Percentiles rank a stretch among this genome's conserved stretches.
phyloP scores from a whole-genome alignment of 2,113 vertebrate species.

The Hiodon tergisus region DNA sequence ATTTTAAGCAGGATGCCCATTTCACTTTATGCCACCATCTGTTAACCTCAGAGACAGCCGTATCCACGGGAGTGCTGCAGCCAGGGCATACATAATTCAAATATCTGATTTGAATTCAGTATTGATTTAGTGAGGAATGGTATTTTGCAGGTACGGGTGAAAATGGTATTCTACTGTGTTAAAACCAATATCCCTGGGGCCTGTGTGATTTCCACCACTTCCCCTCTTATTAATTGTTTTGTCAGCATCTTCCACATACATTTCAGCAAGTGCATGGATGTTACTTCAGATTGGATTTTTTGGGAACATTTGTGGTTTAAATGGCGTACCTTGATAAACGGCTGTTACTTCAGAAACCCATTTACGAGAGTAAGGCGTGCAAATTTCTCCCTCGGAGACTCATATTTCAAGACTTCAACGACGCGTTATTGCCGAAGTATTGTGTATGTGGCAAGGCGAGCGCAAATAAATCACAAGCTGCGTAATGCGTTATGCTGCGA shows the following conservation, averaged over 20 bases:
- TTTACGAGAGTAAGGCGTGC: background rate
- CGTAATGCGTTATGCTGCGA: background rate
- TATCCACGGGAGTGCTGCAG: conserved; percentile 45
- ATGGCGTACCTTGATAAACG: background rate
- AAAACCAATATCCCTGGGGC: conserved; percentile 28
- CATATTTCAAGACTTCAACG: background rate
- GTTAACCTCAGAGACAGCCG: conserved; percentile 59
- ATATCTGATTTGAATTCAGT: conserved; percentile 48
- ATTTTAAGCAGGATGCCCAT: conserved; percentile 57
- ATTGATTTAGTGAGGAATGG: conserved; percentile 36
- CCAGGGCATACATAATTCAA: conserved; percentile 50
- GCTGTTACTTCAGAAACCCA: background rate
- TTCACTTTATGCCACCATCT: conserved; percentile 65
- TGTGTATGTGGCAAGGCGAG: background rate
- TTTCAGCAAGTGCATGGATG: conserved; percentile 3
- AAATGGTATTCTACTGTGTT: conserved; percentile 21
- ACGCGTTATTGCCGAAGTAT: background rate
- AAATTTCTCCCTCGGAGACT: background rate
- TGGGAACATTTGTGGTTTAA: background rate
- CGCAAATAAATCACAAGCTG: background rate
- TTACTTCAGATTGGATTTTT: background rate
- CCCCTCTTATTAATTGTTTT: conserved; percentile 21
- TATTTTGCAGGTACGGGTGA: conserved; percentile 25
- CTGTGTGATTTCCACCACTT: conserved; percentile 6
- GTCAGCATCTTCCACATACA: conserved; percentile 21